Conservation (phyloP, 2,113 vertebrate genomes). For the Falcunculus frontatus region DNA sequence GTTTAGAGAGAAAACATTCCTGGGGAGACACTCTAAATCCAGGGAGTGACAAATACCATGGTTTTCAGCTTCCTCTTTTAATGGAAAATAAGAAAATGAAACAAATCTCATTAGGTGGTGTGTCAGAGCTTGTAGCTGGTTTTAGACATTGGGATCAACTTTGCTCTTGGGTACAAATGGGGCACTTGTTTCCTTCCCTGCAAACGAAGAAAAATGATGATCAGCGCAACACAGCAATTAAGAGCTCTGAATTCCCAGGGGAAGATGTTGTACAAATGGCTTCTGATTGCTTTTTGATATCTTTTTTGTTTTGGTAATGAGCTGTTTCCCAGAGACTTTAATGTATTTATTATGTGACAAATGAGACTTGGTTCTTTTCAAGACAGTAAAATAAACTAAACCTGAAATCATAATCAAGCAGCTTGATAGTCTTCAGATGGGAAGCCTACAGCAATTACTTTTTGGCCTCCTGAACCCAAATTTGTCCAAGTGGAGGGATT, state of each 20-base stretch:
- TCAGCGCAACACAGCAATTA: neutral
- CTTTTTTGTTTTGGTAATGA: neutral
- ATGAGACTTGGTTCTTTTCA: neutral
- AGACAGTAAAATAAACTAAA: neutral
- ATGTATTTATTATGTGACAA: neutral
- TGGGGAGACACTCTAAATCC: neutral
- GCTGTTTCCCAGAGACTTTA: neutral
- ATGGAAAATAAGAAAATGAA: neutral
- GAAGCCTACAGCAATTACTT: neutral
- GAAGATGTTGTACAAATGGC: neutral
- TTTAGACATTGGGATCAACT: neutral
- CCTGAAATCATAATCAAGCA: neutral
- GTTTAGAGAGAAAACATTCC: neutral
- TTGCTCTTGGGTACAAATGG: neutral
- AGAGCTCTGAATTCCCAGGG: neutral
- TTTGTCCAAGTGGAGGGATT: neutral
- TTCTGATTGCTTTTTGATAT: neutral
- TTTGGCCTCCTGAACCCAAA: neutral
- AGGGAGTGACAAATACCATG: neutral
- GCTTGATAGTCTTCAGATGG: neutral
- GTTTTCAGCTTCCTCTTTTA: neutral
- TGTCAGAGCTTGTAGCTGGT: neutral
- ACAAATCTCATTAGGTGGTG: neutral
- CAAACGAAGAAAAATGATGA: neutral
- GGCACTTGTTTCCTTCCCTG: neutral